Evolutionary conservation across 2,888 invertebrate genomes (phyloP).

Genomic region (Leuctra nigra): DNA sequence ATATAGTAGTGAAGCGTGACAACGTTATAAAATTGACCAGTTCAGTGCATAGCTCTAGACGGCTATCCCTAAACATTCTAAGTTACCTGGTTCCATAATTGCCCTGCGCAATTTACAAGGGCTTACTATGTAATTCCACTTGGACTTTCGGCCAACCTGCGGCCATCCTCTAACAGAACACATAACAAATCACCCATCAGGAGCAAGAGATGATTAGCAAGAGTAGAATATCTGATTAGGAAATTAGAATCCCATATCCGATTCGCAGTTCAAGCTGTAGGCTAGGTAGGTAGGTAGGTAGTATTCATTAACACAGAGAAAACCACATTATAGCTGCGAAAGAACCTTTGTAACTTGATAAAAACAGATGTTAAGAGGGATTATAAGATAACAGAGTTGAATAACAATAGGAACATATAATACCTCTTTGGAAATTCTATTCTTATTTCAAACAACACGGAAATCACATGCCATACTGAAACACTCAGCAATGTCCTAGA

Average conservation of each 20-base stretch:
- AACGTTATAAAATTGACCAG: too few relatives aligned
- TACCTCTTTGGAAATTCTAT: not conserved
- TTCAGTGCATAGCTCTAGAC: conserved; percentile 1
- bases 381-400: not conserved
- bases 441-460: too few relatives aligned
- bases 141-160: not conserved
- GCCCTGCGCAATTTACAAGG: not conserved
- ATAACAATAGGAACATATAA: not conserved
- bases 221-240: too few relatives aligned
- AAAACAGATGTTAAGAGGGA: not conserved
- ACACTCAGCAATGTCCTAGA: not conserved
- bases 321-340: not conserved
- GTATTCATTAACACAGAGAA: not conserved
- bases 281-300: too few relatives aligned
- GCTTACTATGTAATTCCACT: not conserved
- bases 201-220: too few relatives aligned
- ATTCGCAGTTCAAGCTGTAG: too few relatives aligned
- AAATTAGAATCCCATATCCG: too few relatives aligned
- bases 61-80: not conserved
- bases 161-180: not conserved
- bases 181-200: not conserved
- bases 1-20: too few relatives aligned
- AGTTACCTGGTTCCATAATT: conserved; percentile 6
- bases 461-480: not conserved
- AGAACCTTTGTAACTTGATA: not conserved